Base-by-base conservation (phyloP, 2,888 invertebrate species). In the Heliconius aoede region DNA sequence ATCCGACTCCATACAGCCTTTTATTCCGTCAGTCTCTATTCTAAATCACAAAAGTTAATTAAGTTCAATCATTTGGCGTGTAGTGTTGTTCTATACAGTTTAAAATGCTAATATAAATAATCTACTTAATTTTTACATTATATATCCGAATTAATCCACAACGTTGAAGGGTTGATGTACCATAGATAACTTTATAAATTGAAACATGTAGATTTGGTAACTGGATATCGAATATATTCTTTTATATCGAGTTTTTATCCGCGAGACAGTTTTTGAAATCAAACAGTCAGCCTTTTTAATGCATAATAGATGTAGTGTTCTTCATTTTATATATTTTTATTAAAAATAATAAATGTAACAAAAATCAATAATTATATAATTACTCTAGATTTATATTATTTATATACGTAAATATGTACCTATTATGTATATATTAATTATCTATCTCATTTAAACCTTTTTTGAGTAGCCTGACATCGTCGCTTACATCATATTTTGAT, bases 181-280 rank as follows among this genome's bases (percentile, higher is more conserved):
- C 26, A 24, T 0, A n/a, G 5, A 65, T 65, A 36, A 40, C 24
- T 24, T 24, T 65, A 40, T 65, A 24, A 65, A 64, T 24, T 64
- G 15, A 64, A 64, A 32, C 36, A 64, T 30, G n/a, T 65, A 65
- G 24, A 65, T 36, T 65, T 65, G 7, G 36, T 40, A 65, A 40
- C 0, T 65, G 7, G 24, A 65, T 40, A 64, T 36, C 7, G 2
- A 46, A 46, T 13, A 64, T 15, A 36, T 40, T 36, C 18, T 3
- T 7, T 36, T 65, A 65, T 3, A 65, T 36, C 13, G 7, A 15
- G n/a, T 32, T 24, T 65, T 24, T 36, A 65, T 36, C 36, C 3
- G 24, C 3, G 36, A 24, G 36, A 36, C 32, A 64, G 7, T 0
- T 18, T 46, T 18, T 18, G 0, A 46, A 46, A 21, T 18, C 7